Conservation (phyloP, 2,797 vertebrate species). For the Mallotus villosus region DNA sequence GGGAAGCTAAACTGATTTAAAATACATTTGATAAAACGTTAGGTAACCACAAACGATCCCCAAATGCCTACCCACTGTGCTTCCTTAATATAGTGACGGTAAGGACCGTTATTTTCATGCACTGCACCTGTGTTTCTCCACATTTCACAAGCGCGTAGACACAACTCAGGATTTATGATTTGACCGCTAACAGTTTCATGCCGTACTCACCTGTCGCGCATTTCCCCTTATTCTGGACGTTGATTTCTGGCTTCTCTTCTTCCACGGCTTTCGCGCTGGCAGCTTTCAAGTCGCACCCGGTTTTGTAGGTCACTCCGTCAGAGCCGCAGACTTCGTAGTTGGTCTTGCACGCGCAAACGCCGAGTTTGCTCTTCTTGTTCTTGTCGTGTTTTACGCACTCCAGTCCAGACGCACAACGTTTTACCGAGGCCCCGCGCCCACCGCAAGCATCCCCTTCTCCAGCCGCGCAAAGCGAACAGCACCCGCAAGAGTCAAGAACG, state of each 20-base stretch:
- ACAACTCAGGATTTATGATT: background rate
- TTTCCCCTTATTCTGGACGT: conserved; percentile 83
- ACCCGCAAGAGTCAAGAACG: conserved; percentile 76
- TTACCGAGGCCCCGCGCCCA: conserved; percentile 57
- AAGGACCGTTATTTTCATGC: background rate
- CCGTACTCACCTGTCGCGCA: conserved; percentile 82
- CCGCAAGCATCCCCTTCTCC: conserved; percentile 81
- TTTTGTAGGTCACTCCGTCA: conserved; percentile 81
- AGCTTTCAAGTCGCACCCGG: conserved; percentile 80
- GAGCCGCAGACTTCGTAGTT: conserved; percentile 86
- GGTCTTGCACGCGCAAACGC: conserved; percentile 83
- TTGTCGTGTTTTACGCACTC: conserved; percentile 80
- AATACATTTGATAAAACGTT: background rate
- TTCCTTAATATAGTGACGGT: background rate
- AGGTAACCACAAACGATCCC: background rate
- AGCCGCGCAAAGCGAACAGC: conserved; percentile 82
- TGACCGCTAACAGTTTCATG: background rate
- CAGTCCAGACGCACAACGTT: conserved; percentile 80
- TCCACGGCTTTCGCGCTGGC: conserved; percentile 74
- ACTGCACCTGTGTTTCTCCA: background rate
- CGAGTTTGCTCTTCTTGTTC: conserved; percentile 76
- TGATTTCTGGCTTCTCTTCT: conserved; percentile 67
- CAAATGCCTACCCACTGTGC: no score
- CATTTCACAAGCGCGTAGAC: background rate
- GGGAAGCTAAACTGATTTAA: background rate